Evolutionary conservation across 2,888 invertebrate species (phyloP), one percentile per base, ranked within the genome.

Genomic region (Cryptus armator): DNA sequence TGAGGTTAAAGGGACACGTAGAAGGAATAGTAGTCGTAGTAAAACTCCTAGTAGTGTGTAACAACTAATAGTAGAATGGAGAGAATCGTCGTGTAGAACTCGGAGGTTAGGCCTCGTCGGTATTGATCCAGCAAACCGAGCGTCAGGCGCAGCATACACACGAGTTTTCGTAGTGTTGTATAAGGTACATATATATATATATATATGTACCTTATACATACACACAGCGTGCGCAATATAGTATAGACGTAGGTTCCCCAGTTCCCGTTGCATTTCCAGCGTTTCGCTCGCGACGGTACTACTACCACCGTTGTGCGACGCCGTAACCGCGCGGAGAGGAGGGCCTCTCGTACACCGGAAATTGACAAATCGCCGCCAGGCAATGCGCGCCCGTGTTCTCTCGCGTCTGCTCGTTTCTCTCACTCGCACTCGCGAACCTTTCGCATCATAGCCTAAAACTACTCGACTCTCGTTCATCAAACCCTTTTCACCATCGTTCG

Each of bases 291-390:
- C 76, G 76, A 76, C 66, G 76, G 9, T 66, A 37, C 66, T 37
- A 24, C 76, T 80, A 83, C 80, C 81, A 78, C 66, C 72, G 84
- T 87, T 81, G 80, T 78, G 77, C 72, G 76, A 78, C 83, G 83
- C 76, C 83, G 71, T 83, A 85, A 77, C 66, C 71, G 76, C 80
- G 81, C 77, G 68, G 82, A 77, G 80, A 82, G 76, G 80, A 82
- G 76, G 82, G 79, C 56, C 75, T 81, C 85, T 78, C 84, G 82
- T 37, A 80, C 86, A 87, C 87, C 89, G 88, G 89, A 89, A 89
- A 89, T 89, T 87, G 88, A 89, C 89, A 89, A 89, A 89, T 89
- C 88, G 87, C 86, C 88, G 86, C 74, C 84, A 84, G 86, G 84
- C 83, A 78, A 64, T 81, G 46, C 72, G 59, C 16, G 4, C 66